Conservation (phyloP, 2,113 vertebrate species). For the Rhinogobius similis region DNA sequence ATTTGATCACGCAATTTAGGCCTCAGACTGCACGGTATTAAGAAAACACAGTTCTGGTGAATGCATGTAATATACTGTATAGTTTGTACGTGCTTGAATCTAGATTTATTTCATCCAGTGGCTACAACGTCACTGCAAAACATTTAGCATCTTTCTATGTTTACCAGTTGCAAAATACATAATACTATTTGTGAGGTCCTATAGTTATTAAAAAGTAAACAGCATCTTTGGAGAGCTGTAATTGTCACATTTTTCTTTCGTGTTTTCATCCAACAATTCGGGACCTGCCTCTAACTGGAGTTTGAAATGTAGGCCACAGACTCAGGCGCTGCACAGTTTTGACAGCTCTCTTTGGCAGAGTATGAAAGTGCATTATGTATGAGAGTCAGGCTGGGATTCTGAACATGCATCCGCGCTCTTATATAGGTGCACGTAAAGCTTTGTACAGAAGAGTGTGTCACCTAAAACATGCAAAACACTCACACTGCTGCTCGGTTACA, state of each 20-base stretch:
- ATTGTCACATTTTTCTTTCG: background rate
- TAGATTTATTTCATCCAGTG: no score
- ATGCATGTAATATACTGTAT: no score
- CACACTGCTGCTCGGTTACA: background rate
- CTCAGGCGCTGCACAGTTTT: slow-evolving; percentile 12
- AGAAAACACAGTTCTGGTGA: no score
- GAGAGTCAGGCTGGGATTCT: slow-evolving; percentile 12
- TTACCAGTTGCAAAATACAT: background rate
- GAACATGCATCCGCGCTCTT: background rate
- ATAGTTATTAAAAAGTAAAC: background rate
- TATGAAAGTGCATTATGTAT: slow-evolving; percentile 39
- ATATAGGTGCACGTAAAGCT: slow-evolving; percentile 11
- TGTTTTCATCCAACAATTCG: background rate
- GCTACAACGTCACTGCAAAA: background rate
- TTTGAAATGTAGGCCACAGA: slow-evolving; percentile 5
- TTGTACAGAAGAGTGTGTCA: background rate
- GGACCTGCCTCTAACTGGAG: background rate
- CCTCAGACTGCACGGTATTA: no score
- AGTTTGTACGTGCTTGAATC: no score
- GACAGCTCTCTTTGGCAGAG: slow-evolving; percentile 33
- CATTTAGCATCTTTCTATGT: no score
- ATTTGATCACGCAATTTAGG: no score
- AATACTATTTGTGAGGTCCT: background rate
- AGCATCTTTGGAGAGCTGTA: background rate
- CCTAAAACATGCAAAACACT: background rate